Evolutionary conservation across 2,797 vertebrate species (phyloP).

Genomic region (Gorsachius magnificus): DNA sequence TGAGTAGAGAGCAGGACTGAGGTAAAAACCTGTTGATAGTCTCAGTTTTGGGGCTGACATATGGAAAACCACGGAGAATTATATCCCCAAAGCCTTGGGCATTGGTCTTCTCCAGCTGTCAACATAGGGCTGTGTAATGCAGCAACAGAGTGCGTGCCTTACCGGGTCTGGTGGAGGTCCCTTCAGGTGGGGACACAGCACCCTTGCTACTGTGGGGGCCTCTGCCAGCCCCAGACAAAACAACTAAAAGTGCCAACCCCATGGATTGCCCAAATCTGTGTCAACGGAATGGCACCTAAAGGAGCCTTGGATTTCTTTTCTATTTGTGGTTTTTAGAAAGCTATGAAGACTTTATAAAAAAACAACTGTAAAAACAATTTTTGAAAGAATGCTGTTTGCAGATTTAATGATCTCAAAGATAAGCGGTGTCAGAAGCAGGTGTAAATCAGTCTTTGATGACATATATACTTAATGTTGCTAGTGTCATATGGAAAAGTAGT

Average conservation of each 20-base stretch:
- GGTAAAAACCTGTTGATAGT: not conserved
- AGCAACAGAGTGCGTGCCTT: accelerated
- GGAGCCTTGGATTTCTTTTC: not conserved
- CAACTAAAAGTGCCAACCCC: not conserved
- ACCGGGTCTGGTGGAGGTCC: accelerated
- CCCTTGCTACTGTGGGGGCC: not conserved
- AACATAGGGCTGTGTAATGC: not conserved
- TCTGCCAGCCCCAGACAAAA: not conserved
- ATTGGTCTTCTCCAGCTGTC: not conserved
- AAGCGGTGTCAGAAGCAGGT: not conserved
- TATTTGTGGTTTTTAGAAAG: not conserved
- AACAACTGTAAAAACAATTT: not conserved
- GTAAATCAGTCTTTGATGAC: not conserved
- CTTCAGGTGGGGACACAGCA: accelerated
- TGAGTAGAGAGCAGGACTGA: not conserved
- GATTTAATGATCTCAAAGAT: not conserved
- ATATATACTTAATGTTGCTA: not conserved
- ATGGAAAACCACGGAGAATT: not conserved
- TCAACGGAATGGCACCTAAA: not conserved
- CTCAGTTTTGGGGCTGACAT: not conserved
- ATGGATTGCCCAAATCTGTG: not conserved
- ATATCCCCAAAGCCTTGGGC: not conserved
- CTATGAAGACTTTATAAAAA: not conserved
- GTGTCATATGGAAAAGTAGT: not conserved
- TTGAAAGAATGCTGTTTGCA: not conserved